Conservation (phyloP, 2,797 vertebrate genomes). For the Denticeps clupeoides region DNA sequence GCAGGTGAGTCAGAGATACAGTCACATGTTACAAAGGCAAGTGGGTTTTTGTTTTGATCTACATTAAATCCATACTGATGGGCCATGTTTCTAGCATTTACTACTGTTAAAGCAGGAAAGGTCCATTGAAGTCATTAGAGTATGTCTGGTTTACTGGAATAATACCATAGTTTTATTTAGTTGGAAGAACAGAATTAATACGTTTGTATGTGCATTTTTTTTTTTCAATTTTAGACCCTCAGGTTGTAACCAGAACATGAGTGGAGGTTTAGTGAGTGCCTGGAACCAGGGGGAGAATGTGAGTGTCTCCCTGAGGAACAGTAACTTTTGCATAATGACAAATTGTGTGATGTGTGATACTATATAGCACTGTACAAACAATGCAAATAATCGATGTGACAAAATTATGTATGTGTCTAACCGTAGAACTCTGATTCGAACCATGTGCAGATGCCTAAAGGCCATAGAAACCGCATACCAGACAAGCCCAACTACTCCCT, state of each 20-base stretch:
- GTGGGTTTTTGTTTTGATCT: too few species aligned
- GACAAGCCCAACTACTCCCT: conserved; percentile 94
- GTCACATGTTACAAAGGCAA: too few species aligned
- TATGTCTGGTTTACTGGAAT: too few species aligned
- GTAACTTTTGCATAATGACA: not conserved
- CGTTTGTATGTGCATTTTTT: too few species aligned
- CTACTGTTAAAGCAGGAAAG: too few species aligned
- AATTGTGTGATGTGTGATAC: not conserved
- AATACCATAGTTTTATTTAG: too few species aligned
- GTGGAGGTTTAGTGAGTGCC: conserved; percentile 64
- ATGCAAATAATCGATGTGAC: too few species aligned
- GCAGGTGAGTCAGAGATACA: conserved; percentile 56
- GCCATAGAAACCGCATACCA: conserved; percentile 75
- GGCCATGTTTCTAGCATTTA: too few species aligned
- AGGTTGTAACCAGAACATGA: conserved; percentile 64
- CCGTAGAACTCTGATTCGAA: conserved; percentile 47
- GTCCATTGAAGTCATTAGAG: too few species aligned
- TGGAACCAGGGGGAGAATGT: conserved; percentile 81
- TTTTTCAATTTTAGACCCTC: conserved; percentile 53
- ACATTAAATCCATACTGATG: too few species aligned
- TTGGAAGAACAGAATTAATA: too few species aligned
- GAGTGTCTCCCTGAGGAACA: conserved; percentile 40
- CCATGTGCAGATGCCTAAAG: conserved; percentile 45
- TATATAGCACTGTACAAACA: too few species aligned
- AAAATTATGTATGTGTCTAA: not conserved